Evolutionary conservation across 1,140 invertebrate genomes (phyloP).

Genomic region (Drosophila asahinai): DNA sequence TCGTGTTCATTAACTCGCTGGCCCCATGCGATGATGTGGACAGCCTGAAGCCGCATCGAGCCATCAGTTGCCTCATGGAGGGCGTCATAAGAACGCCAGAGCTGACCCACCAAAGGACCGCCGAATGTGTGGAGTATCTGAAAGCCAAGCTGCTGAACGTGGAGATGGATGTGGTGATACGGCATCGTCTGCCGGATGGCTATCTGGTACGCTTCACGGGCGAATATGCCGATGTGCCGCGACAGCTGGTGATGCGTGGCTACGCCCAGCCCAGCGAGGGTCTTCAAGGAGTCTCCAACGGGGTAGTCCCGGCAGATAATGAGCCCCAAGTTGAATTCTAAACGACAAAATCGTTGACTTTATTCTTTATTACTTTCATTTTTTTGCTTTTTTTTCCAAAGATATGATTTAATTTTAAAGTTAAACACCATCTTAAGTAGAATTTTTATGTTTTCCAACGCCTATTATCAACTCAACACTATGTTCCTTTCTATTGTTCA

Average conservation of each 20-base stretch:
- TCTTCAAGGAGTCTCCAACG: accelerated
- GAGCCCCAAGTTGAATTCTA: neutral
- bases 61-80: slow-evolving; percentile 55
- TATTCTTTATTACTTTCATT: neutral
- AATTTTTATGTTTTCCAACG: no score
- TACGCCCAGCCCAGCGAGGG: slow-evolving; percentile 32
- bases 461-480: no score
- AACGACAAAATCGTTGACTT: neutral
- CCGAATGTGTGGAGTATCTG: slow-evolving; percentile 53
- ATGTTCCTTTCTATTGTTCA: no score
- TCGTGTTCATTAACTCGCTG: slow-evolving; percentile 47
- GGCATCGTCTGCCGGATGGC: slow-evolving; percentile 41
- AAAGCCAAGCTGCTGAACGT: slow-evolving; percentile 52
- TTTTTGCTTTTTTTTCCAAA: no score
- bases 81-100: slow-evolving; percentile 12
- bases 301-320: neutral
- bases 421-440: no score
- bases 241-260: slow-evolving; percentile 32
- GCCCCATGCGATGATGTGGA: slow-evolving; percentile 41
- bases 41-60: slow-evolving; percentile 57
- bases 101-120: neutral
- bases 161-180: slow-evolving; percentile 49
- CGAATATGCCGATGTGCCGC: slow-evolving; percentile 4
- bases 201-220: slow-evolving; percentile 33
- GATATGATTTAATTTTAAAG: no score